phyloP scores from a whole-genome alignment of 2,797 vertebrate genomes.

The Myotis planiceps region DNA sequence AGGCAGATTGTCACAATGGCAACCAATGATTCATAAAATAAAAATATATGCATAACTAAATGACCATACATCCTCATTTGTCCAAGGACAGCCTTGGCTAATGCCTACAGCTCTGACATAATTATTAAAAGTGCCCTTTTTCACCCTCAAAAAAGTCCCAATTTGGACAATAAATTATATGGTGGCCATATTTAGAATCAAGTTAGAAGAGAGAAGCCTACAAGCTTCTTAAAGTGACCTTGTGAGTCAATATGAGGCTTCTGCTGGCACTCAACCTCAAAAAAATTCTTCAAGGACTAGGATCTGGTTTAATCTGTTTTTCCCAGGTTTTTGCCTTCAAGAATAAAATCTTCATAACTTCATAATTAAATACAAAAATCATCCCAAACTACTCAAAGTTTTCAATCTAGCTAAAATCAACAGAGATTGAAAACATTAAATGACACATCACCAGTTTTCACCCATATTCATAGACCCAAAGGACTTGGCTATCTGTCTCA shows the following conservation, averaged over 20 bases:
- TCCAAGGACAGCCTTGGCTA: neutral
- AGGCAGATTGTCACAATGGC: neutral
- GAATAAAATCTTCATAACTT: neutral
- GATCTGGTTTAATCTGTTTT: neutral
- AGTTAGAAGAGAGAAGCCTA: constrained; percentile 2
- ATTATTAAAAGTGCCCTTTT: neutral
- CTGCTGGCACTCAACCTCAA: neutral
- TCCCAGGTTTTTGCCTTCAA: neutral
- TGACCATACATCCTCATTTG: neutral
- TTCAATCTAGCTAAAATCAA: neutral
- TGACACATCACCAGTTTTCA: neutral
- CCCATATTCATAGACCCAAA: neutral
- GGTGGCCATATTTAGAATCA: neutral
- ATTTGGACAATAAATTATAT: constrained; percentile 1
- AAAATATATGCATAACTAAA: constrained; percentile 9
- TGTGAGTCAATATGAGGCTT: neutral
- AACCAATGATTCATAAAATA: constrained; percentile 17
- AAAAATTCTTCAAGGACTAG: neutral
- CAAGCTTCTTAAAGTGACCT: neutral
- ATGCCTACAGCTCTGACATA: neutral
- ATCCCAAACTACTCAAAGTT: neutral
- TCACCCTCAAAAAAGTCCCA: neutral
- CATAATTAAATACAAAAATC: constrained; percentile 35
- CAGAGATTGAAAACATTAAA: neutral
- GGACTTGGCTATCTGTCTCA: neutral